A percentile compares a stretch with the other conserved stretches of the same genome.
Conservation (phyloP, 2,888 invertebrate genomes). For the Troides aeacus region DNA sequence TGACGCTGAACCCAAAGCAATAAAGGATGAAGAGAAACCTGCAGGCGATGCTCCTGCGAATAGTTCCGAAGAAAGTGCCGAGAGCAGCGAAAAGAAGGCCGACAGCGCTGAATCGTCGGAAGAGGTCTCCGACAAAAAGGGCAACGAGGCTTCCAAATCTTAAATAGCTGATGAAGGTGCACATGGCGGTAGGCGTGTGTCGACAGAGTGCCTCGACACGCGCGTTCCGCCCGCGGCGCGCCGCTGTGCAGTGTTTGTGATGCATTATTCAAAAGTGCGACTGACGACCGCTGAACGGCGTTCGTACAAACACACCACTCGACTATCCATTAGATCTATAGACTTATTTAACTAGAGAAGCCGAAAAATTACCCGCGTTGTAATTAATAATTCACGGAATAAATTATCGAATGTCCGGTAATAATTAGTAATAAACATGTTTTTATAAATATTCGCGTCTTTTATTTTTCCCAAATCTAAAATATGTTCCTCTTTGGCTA, state of each 20-base stretch:
- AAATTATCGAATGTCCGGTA: constrained; percentile 79
- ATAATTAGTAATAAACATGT: constrained; percentile 71
- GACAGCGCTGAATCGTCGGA: constrained; percentile 49
- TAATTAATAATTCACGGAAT: constrained; percentile 73
- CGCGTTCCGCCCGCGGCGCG: constrained; percentile 61
- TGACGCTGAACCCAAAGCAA: constrained; percentile 35
- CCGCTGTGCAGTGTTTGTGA: constrained; percentile 42
- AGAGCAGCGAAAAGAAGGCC: constrained; percentile 47
- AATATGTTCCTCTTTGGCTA: not conserved
- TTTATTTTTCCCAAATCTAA: not conserved
- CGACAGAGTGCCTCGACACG: constrained; percentile 73
- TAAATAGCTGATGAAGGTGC: constrained; percentile 54
- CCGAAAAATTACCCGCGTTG: constrained; percentile 70
- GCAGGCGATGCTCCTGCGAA: constrained; percentile 45
- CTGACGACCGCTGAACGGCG: constrained; percentile 43
- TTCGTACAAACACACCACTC: constrained; percentile 48
- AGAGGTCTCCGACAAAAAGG: constrained; percentile 50
- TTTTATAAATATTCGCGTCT: constrained; percentile 52
- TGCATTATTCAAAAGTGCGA: constrained; percentile 48
- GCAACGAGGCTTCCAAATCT: constrained; percentile 50
- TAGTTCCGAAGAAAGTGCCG: constrained; percentile 54
- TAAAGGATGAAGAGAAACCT: constrained; percentile 41
- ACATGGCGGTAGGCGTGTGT: constrained; percentile 72
- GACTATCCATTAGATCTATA: constrained; percentile 70
- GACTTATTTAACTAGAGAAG: constrained; percentile 75